Conservation (phyloP, 2,797 vertebrate genomes). For the Poeciliopsis paucimaculata region DNA sequence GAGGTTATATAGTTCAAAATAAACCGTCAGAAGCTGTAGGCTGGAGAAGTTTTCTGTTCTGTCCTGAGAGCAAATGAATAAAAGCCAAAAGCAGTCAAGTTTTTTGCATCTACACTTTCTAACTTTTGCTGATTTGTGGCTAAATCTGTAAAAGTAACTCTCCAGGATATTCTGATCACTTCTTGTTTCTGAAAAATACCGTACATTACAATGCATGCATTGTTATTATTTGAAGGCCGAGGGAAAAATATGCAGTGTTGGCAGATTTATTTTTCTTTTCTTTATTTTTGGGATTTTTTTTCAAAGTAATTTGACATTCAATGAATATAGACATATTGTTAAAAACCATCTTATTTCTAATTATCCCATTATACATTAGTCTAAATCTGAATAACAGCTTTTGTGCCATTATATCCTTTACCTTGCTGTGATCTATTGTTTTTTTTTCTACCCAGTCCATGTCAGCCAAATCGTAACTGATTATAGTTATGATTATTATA, state of each 20-base stretch:
- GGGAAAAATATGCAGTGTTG: not conserved
- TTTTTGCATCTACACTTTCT: not conserved
- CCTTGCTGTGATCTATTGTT: not conserved
- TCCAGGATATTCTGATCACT: not conserved
- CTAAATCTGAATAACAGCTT: constrained; percentile 18
- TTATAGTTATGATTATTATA: no score
- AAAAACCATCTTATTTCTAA: not conserved
- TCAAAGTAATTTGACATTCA: not conserved
- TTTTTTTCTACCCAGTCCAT: constrained; percentile 10
- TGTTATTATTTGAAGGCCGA: not conserved
- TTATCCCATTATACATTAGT: not conserved
- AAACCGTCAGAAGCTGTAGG: not conserved
- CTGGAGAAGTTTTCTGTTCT: not conserved
- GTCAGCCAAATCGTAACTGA: constrained; percentile 44
- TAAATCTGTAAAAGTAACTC: not conserved
- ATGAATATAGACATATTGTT: no score
- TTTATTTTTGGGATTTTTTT: not conserved
- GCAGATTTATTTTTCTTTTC: not conserved
- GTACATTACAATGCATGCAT: not conserved
- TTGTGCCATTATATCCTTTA: constrained; percentile 51
- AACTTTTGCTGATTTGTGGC: not conserved
- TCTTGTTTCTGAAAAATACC: not conserved
- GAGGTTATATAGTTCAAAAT: not conserved
- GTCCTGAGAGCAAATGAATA: not conserved
- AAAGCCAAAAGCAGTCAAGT: not conserved